Percentiles rank a stretch among this genome's conserved stretches.
These are phyloP conservation scores for Drosophila hamatofila DNA, from an alignment of 2,888 invertebrate genomes.

Conservation along the genomic window DNA sequence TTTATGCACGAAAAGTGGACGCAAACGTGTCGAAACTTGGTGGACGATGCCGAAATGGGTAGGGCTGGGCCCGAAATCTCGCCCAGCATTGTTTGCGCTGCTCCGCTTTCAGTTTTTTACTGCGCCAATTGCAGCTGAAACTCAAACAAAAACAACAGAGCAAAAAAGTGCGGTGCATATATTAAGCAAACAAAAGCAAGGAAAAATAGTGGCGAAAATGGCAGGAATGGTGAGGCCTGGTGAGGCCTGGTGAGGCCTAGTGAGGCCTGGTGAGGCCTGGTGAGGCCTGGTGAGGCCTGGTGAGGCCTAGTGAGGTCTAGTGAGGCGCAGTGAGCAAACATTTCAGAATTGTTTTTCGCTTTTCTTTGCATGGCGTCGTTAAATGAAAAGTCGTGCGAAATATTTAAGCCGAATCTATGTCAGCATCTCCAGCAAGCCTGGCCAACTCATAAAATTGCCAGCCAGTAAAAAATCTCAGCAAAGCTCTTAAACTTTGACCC, in stretches of 20 bases:
- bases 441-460: not conserved
- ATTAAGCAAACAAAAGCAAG: conserved; percentile 61
- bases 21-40: conserved; percentile 35
- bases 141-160: conserved; percentile 30
- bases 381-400: conserved; percentile 68
- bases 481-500: conserved; percentile 37
- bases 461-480: conserved; percentile 29
- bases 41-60: not conserved
- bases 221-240: conserved; percentile 1
- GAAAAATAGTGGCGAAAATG: conserved; percentile 39
- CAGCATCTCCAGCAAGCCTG: conserved; percentile 46
- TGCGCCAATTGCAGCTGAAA: conserved; percentile 53
- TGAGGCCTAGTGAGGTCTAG: conserved; percentile 2
- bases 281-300: conserved; percentile 11
- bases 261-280: conserved; percentile 6
- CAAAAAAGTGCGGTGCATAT: conserved; percentile 40
- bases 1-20: conserved; percentile 50
- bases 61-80: conserved; percentile 38
- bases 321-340: conserved; percentile 40
- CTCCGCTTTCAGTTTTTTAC: conserved; percentile 49
- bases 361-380: conserved; percentile 61
- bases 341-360: conserved; percentile 39
- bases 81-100: conserved; percentile 61
- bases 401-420: conserved; percentile 66
- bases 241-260: too few species aligned